Base-by-base conservation (phyloP, 2,797 vertebrate genomes). In the Leuciscus waleckii region DNA sequence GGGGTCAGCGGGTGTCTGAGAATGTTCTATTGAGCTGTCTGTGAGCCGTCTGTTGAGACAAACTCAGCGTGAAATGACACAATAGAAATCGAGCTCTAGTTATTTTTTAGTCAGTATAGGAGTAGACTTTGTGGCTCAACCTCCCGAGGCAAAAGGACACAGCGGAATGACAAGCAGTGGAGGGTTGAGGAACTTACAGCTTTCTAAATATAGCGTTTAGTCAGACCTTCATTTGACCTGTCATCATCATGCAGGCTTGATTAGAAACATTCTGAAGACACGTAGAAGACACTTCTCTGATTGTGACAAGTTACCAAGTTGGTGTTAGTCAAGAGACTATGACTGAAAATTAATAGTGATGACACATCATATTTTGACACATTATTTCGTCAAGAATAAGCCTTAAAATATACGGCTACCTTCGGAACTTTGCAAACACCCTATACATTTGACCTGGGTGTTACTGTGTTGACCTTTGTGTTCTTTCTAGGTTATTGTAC, bases 11-110 rank as follows among this genome's bases (percentile, higher is more conserved):
- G 46, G 49, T n/a, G 41, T 73, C 76, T 63, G 67, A 37, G 26
- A 85, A 85, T 49, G 67, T 73, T 84, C 58, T 74, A 49, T 63
- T 61, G 70, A 65, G 70, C 46, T 7, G 67, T 65, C 41, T 49
- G 29, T 17, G 56, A 63, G 2, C 21, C 1, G 2, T n/a, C 41
- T 69, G 35, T 54, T 26, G 35, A 68, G 17, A 35, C 23, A 54
- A 23, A 54, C 26, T 67, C 74, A 43, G 63, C 46, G 21, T 77
- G 37, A 77, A 37, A 41, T 74, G 14, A 54, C 23, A 76, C 29
- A 76, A 83, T 37, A 49, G n/a, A 76, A 83, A 65, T 32, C 2
- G 0, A 65, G 29, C 21, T 58, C 23, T 46, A 41, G 16, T 69
- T 41, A 14, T 77, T 37, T 65, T 75, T 83, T 35, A 8, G 41